These are phyloP conservation scores for Eonycteris spelaea DNA, from an alignment of 2,113 vertebrate genomes.

Conservation along the genomic window DNA sequence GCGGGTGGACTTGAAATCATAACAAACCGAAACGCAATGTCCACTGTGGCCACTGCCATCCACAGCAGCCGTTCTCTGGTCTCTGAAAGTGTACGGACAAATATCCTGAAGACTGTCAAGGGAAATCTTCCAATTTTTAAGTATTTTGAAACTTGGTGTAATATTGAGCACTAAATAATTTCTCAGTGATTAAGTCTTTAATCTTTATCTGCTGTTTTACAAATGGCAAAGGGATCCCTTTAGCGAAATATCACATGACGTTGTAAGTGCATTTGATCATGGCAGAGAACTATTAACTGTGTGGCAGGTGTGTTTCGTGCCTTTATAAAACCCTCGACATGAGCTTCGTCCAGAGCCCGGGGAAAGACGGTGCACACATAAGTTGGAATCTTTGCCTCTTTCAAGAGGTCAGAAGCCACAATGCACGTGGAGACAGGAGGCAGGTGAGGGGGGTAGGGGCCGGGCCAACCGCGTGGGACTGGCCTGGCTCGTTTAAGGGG, in stretches of 20 bases:
- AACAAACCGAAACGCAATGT: background rate
- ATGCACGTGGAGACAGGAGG: background rate
- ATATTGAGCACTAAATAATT: background rate
- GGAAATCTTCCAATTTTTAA: background rate
- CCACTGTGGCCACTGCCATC: conserved; percentile 39
- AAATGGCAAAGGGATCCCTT: background rate
- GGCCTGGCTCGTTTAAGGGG: too few relatives aligned
- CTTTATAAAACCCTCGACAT: background rate
- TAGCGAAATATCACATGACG: background rate
- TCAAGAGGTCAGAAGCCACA: background rate
- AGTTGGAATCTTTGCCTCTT: background rate
- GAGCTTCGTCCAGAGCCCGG: background rate
- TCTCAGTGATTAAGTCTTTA: background rate
- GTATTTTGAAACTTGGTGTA: background rate
- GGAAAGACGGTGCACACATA: background rate
- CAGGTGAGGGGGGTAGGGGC: too few relatives aligned
- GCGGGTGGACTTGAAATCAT: background rate
- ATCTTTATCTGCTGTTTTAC: background rate
- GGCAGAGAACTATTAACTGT: background rate
- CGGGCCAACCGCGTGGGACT: too few relatives aligned
- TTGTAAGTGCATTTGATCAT: background rate
- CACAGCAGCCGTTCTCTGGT: background rate
- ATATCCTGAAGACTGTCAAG: background rate
- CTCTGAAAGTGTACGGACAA: background rate
- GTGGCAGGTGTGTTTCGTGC: background rate